phyloP scores from a whole-genome alignment of 2,113 vertebrate genomes.

The Paradoxurus hermaphroditus region DNA sequence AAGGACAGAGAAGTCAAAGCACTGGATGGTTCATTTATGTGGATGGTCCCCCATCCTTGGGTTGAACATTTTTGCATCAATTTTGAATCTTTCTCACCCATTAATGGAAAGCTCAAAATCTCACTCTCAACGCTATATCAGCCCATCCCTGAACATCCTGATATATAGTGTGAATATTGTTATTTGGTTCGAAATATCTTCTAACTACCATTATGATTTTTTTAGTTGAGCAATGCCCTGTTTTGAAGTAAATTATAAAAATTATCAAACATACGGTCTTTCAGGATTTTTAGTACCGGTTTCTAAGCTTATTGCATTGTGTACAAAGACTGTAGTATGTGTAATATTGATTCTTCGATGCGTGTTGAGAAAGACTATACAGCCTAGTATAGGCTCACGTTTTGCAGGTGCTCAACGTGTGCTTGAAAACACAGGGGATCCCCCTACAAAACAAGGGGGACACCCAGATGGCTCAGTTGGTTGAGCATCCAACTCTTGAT shows the following conservation, averaged over 20 bases:
- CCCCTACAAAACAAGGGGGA: too few relatives aligned
- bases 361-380: background rate
- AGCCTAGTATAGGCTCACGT: background rate
- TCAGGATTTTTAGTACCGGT: background rate
- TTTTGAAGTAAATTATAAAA: background rate
- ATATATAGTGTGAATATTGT: background rate
- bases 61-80: background rate
- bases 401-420: background rate
- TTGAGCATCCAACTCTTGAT: too few relatives aligned
- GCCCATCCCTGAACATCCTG: background rate
- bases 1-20: background rate
- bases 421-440: background rate
- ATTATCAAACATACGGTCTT: background rate
- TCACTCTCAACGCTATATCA: background rate
- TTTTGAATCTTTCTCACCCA: background rate
- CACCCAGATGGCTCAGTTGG: too few relatives aligned
- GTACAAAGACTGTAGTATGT: background rate
- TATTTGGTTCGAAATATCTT: background rate
- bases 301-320: background rate
- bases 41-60: background rate
- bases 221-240: background rate
- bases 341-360: background rate
- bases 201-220: background rate
- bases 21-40: too few relatives aligned
- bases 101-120: background rate